phyloP scores from a whole-genome alignment of 2,797 vertebrate species.

The Poeciliopsis turneri region DNA sequence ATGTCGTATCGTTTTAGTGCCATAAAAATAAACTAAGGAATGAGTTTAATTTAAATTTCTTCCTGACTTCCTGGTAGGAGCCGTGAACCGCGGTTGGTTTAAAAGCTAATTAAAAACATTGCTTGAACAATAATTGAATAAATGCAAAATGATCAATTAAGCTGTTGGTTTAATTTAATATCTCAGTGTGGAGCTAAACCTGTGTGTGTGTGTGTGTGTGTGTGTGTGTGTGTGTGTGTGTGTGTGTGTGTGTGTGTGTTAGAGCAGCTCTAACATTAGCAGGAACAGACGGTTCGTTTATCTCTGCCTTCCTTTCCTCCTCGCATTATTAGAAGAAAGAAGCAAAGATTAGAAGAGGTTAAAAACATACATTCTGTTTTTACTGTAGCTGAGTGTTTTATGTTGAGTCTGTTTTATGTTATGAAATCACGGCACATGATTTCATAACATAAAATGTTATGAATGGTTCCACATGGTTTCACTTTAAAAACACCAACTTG shows the following conservation, averaged over 20 bases:
- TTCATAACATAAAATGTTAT: too few relatives aligned
- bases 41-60: background rate
- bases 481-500: background rate
- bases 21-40: background rate
- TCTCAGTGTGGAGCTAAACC: background rate
- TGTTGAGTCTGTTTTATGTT: background rate
- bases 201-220: background rate
- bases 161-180: slow-evolving; percentile 8
- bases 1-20: background rate
- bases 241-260: background rate
- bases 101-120: slow-evolving; percentile 11
- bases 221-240: background rate
- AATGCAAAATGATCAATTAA: slow-evolving; percentile 19
- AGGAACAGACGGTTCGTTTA: background rate
- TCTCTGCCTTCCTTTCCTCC: background rate
- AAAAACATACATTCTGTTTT: background rate
- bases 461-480: background rate
- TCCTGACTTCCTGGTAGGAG: slow-evolving; percentile 2
- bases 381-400: background rate
- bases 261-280: background rate
- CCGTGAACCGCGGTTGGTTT: slow-evolving; percentile 1
- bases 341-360: background rate
- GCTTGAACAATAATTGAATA: slow-evolving; percentile 9
- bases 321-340: background rate
- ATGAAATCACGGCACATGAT: background rate